phyloP scores from a whole-genome alignment of 1,140 invertebrate genomes.

The Magallana ariakensis region DNA sequence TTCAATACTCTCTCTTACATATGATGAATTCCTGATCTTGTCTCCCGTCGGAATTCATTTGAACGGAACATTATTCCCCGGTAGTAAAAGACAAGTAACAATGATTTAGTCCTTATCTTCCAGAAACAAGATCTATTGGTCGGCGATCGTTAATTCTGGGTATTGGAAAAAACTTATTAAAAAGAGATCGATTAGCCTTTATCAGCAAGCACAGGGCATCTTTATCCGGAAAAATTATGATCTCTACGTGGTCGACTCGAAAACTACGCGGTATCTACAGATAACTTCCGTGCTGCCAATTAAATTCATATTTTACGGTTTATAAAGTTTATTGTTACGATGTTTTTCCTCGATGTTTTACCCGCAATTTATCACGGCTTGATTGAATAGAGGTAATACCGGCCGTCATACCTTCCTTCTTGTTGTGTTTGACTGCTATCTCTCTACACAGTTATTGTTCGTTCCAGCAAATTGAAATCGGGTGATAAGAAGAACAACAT shows the following conservation, averaged over 20 bases:
- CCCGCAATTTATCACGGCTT: background rate
- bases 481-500: background rate
- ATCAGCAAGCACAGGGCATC: conserved; percentile 33
- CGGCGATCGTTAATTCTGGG: conserved; percentile 27
- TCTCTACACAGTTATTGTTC: background rate
- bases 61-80: conserved; percentile 26
- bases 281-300: conserved; percentile 30
- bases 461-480: conserved; percentile 34
- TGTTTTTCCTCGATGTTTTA: conserved; percentile 28
- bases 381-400: conserved; percentile 15
- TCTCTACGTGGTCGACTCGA: conserved; percentile 21
- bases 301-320: conserved; percentile 39
- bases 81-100: conserved; percentile 32
- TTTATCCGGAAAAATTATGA: conserved; percentile 37
- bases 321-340: conserved; percentile 38
- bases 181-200: conserved; percentile 40
- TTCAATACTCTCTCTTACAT: background rate
- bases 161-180: conserved; percentile 43
- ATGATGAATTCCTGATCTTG: conserved; percentile 25
- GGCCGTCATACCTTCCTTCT: background rate
- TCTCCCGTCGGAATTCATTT: conserved; percentile 18
- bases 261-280: conserved; percentile 22
- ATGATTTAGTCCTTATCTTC: conserved; percentile 26
- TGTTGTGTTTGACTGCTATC: background rate
- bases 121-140: conserved; percentile 33